phyloP scores from a whole-genome alignment of 2,888 invertebrate genomes.

The Synergus gifuensis region DNA sequence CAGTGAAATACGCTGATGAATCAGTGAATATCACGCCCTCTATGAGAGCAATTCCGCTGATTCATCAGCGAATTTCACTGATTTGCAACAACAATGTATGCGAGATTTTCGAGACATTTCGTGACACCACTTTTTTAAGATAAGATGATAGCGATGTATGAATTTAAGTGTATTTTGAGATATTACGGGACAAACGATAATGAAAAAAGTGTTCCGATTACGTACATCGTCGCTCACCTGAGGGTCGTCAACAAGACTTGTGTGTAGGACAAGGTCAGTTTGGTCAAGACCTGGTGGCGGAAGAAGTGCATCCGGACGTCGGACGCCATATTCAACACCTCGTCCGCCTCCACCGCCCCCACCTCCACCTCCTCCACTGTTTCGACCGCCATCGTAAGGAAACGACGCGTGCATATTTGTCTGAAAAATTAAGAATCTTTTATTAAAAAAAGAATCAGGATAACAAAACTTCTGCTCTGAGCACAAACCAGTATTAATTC shows the following conservation, averaged over 20 bases:
- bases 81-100: too few relatives aligned
- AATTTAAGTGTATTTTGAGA: neutral
- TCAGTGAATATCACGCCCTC: too few relatives aligned
- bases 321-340: constrained; percentile 73
- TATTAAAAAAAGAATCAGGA: neutral
- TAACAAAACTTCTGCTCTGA: too few relatives aligned
- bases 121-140: too few relatives aligned
- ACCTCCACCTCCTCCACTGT: constrained; percentile 75
- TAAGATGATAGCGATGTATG: neutral
- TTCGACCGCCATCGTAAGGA: constrained; percentile 78
- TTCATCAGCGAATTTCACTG: too few relatives aligned
- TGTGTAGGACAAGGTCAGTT: constrained; percentile 76
- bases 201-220: constrained; percentile 65
- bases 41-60: too few relatives aligned
- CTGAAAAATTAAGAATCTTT: constrained; percentile 67
- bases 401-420: constrained; percentile 79
- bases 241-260: constrained; percentile 77
- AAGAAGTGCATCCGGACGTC: constrained; percentile 75
- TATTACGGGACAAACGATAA: neutral
- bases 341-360: constrained; percentile 70
- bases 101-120: too few relatives aligned
- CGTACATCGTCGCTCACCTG: constrained; percentile 78
- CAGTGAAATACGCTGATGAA: too few relatives aligned
- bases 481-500: neutral
- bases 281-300: constrained; percentile 76